Conservation (phyloP, 2,113 vertebrate species). For the Pseudonaja textilis region DNA sequence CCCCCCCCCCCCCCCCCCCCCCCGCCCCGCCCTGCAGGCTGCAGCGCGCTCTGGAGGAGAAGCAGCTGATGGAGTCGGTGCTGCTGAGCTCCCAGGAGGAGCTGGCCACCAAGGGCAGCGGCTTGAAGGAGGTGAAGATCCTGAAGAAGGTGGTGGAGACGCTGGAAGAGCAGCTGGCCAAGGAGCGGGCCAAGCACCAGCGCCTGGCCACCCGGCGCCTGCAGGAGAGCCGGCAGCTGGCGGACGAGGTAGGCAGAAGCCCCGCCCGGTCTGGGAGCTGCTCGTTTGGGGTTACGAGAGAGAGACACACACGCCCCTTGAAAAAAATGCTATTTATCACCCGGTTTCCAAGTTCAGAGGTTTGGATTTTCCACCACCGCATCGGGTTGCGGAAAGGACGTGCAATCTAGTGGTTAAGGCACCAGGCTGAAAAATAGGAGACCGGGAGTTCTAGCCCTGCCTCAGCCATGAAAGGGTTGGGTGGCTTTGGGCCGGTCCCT, state of each 20-base stretch:
- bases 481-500: too few species aligned
- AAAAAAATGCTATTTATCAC: too few species aligned
- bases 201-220: slow-evolving; percentile 68
- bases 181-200: slow-evolving; percentile 77
- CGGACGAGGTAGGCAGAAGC: slow-evolving; percentile 74
- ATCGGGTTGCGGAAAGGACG: background rate
- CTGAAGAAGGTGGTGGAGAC: slow-evolving; percentile 71
- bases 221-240: slow-evolving; percentile 78
- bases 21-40: slow-evolving; percentile 63
- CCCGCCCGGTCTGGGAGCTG: too few species aligned
- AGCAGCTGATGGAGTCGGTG: slow-evolving; percentile 70
- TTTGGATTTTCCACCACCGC: background rate
- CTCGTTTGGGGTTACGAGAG: too few species aligned
- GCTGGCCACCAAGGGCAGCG: slow-evolving; percentile 45
- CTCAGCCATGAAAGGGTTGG: too few species aligned
- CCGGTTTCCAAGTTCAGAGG: too few species aligned
- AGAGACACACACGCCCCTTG: too few species aligned
- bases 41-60: slow-evolving; percentile 74
- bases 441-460: too few species aligned
- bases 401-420: too few species aligned
- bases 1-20: rapidly evolving
- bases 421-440: too few species aligned
- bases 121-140: slow-evolving; percentile 68
- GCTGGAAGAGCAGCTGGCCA: slow-evolving; percentile 81
- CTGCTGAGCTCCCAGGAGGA: slow-evolving; percentile 70